phyloP scores from a whole-genome alignment of 2,113 vertebrate species.

The Protobothrops mucrosquamatus region DNA sequence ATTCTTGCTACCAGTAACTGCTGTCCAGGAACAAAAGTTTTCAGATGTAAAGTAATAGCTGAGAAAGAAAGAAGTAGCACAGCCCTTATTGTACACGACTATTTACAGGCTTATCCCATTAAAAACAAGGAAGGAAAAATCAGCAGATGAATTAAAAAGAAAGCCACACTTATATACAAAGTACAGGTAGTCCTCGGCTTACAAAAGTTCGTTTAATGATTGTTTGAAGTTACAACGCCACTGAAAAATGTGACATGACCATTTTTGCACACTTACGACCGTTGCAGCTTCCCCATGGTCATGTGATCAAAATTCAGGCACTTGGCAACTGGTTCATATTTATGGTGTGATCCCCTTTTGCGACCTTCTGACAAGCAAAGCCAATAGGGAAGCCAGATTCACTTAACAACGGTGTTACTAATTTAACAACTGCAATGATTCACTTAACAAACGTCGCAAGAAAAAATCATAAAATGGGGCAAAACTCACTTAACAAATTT shows the following conservation, averaged over 20 bases:
- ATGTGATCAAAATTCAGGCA: not conserved
- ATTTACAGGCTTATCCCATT: not conserved
- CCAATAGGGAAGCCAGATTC: not conserved
- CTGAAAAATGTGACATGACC: not conserved
- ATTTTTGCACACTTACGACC: not conserved
- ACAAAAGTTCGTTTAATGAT: too few species aligned
- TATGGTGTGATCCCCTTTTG: not conserved
- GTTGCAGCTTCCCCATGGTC: not conserved
- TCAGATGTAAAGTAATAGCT: not conserved
- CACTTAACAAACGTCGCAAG: not conserved
- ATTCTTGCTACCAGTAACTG: not conserved
- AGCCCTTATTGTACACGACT: not conserved
- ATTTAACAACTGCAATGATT: not conserved
- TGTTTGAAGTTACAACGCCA: not conserved
- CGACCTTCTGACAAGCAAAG: not conserved
- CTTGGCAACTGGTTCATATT: not conserved
- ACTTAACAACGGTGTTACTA: not conserved
- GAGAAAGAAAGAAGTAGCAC: not conserved
- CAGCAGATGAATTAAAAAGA: not conserved
- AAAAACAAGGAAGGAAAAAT: not conserved
- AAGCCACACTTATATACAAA: not conserved
- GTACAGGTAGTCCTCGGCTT: too few species aligned
- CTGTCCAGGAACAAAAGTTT: not conserved
- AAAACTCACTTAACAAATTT: not conserved
- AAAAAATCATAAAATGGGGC: not conserved